A percentile compares a stretch with the other conserved stretches of the same genome.
These are phyloP conservation scores for Bolborhynchus lineola DNA, from an alignment of 2,113 vertebrate species.

Conservation along the genomic window DNA sequence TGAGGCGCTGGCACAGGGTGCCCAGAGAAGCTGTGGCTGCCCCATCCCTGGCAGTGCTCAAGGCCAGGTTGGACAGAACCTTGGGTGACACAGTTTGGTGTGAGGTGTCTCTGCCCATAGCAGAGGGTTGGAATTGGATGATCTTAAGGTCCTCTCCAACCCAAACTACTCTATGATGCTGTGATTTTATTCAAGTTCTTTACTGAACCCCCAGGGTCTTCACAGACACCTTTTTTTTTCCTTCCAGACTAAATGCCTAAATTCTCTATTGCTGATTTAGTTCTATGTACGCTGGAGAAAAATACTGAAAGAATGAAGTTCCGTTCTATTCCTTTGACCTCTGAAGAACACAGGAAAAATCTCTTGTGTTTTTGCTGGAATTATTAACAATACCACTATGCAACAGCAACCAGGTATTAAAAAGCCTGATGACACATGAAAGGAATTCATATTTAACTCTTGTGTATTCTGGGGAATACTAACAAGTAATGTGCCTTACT, in stretches of 20 bases:
- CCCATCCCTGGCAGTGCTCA: background rate
- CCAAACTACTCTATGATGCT: too few relatives aligned
- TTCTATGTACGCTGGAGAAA: background rate
- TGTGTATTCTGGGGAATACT: background rate
- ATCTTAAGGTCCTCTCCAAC: background rate
- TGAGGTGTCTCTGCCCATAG: background rate
- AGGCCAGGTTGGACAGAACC: background rate
- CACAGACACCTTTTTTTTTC: background rate
- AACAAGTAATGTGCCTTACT: background rate
- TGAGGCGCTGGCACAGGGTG: too few relatives aligned
- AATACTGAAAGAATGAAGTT: background rate
- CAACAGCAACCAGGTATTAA: background rate
- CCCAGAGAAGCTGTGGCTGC: too few relatives aligned
- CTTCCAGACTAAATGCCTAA: background rate
- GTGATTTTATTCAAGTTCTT: background rate
- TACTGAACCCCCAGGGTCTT: background rate
- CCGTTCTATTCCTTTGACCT: background rate
- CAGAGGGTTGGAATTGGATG: background rate
- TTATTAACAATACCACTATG: background rate
- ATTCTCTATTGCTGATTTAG: background rate
- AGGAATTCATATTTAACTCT: background rate
- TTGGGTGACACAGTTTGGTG: background rate
- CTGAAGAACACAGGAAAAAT: background rate
- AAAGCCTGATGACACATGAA: background rate
- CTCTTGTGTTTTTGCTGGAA: background rate